Base-by-base conservation (phyloP, 2,113 vertebrate genomes). In the Smithornis capensis region DNA sequence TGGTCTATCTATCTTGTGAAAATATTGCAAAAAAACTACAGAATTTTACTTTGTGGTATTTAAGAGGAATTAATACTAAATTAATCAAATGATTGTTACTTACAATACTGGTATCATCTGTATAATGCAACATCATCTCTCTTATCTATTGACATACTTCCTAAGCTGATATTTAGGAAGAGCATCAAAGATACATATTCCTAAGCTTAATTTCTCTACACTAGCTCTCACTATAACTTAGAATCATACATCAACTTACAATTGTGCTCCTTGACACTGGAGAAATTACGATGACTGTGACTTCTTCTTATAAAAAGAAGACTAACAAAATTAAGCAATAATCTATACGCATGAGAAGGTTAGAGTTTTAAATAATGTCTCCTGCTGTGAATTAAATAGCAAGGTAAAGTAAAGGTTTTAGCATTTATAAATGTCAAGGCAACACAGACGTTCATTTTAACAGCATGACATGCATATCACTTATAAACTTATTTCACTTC, bases 401-500 rank as follows among this genome's bases (percentile, higher is more conserved):
- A 90, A 90, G 77, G 83, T 86, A 93, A 96, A 95, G 84, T 67
- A 83, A 97, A 94, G 84, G 73, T 55, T 93, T 91, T 75, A 92
- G 62, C 74, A 74, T 96, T 94, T 96, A 62, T 85, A 97, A 96
- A 94, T 85, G 87, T 91, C 91, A 95, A 67, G 42, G 71, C 69
- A 79, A 70, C 79, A 92, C 63, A 92, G 86, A 59, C 47, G 1
- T 78, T 91, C 44, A 35, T 91, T 88, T 93, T 94, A 96, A 81
- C 62, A 95, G 71, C 47, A 40, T 38, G 84, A 95, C 45, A 65
- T 27, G 14, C 7, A 0, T 70, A 67, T 82, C 10, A 1, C 35
- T 81, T 76, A 69, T 33, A 92, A 90, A 89, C 45, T 53, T 86
- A 87, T 27, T 82, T 28, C 45, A 44, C 12, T 81, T 52, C 56